These are phyloP conservation scores for Philypnodon macrostomus DNA, from an alignment of 2,797 vertebrate species.

Conservation along the genomic window DNA sequence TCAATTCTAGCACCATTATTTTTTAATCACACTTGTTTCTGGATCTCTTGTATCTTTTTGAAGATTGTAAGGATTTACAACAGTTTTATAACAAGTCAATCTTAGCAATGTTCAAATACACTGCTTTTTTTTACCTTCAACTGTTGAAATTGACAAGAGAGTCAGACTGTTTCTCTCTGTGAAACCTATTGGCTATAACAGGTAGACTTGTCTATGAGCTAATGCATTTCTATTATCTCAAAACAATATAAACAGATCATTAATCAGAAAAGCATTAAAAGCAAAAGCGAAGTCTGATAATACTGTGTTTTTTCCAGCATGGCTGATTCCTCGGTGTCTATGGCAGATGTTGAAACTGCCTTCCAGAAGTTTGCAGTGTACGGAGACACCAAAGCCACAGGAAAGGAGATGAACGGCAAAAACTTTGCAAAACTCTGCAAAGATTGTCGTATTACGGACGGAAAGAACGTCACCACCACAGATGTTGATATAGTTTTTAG, in stretches of 20 bases:
- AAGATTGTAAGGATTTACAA: no score
- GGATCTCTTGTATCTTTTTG: no score
- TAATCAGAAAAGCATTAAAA: no score
- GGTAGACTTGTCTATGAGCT: no score
- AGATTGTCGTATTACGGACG: constrained; percentile 83
- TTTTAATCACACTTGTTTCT: constrained; percentile 9
- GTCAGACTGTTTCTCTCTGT: no score
- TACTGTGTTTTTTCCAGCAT: constrained; percentile 57
- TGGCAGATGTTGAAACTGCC: constrained; percentile 67
- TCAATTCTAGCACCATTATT: constrained; percentile 3
- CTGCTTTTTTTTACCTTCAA: no score
- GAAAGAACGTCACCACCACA: constrained; percentile 81
- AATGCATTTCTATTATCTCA: no score
- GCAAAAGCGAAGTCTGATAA: no score
- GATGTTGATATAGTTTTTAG: constrained; percentile 86
- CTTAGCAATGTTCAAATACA: no score
- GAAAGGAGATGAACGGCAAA: constrained; percentile 83
- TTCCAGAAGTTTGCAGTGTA: constrained; percentile 83
- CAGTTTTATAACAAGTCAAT: no score
- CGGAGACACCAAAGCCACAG: constrained; percentile 77
- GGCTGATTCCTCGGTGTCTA: constrained; percentile 63
- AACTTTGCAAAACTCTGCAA: constrained; percentile 89
- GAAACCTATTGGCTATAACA: no score
- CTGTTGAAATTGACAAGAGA: no score
- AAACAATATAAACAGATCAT: neutral